Base-by-base conservation (phyloP, 2,797 vertebrate species). In the Oryzias dopingdopingensis region DNA sequence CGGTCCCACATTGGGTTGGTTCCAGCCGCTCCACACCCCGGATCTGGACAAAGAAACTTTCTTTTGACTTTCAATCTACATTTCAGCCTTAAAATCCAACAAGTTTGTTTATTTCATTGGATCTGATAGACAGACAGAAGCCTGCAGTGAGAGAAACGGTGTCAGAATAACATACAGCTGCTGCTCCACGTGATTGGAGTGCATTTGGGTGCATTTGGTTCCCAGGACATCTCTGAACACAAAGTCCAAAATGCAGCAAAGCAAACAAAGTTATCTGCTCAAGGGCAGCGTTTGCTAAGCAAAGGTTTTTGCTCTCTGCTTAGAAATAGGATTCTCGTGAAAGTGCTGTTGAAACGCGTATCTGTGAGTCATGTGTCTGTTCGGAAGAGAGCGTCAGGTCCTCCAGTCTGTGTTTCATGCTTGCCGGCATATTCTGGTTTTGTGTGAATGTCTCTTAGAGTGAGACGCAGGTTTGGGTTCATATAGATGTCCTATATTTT, bases 291-390 rank as follows among this genome's bases (percentile, higher is more conserved):
- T 65, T 80, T 74, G 57, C 72, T 83, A 76, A 82, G 77, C 76
- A 91, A 90, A 89, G 88, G 53, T 88, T 87, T 82, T 88, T 86
- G 84, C 86, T 85, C 86, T 69, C 80, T 91, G 71, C 90, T 67
- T 68, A 75, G 88, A 90, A 91, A 63, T 62, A 66, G 47, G 57
- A 67, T 91, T 90, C 86, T 13, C 50, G 72, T 86, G 68, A 88
- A 88, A 81, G 51, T 67, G 65, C 71, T 76, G 52, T 62, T 23
- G 56, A 76, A 76, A 49, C 63, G 71, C 69, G 76, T 62, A 56
- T 63, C 42, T 65, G 70, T 43, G 29, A 51, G 40, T n/a, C 14
- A 14, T 3, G 40, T 45, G 44, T 23, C 32, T 4, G 8, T 32
- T 32, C 8, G 29, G 29, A 10, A 12, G 29, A 52, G 40, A 26